phyloP scores from a whole-genome alignment of 2,113 vertebrate genomes.

The Ceyx melanurus region DNA sequence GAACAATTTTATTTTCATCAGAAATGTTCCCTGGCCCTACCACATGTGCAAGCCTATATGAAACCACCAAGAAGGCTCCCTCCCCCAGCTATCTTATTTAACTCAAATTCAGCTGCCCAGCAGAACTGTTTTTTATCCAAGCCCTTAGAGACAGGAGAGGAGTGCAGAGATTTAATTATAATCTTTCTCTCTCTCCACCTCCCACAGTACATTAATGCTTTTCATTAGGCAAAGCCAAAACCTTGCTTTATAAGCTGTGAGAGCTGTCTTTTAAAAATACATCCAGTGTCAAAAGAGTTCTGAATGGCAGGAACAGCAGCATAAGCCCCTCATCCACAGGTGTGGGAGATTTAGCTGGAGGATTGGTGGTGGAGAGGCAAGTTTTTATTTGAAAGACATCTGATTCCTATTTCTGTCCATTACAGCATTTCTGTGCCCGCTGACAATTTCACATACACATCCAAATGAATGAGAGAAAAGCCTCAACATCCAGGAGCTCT shows the following conservation, averaged over 20 bases:
- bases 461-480: constrained; percentile 33
- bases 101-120: constrained; percentile 61
- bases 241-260: constrained; percentile 54
- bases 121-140: constrained; percentile 65
- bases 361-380: constrained; percentile 14
- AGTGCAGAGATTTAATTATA: constrained; percentile 71
- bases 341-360: constrained; percentile 48
- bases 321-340: constrained; percentile 26
- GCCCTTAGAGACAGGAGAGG: constrained; percentile 52
- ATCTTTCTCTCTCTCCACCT: constrained; percentile 62
- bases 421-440: constrained; percentile 51
- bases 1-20: constrained; percentile 70
- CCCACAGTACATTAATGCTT: constrained; percentile 64
- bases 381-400: constrained; percentile 53
- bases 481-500: constrained; percentile 21
- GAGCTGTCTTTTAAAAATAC: constrained; percentile 57
- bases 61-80: constrained; percentile 69
- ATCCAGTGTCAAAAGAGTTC: constrained; percentile 18
- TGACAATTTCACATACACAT: constrained; percentile 9
- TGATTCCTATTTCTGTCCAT: constrained; percentile 62
- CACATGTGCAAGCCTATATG: constrained; percentile 46
- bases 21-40: constrained; percentile 65
- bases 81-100: constrained; percentile 63
- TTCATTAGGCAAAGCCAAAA: constrained; percentile 60
- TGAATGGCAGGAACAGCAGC: constrained; percentile 48